Evolutionary conservation across 1,140 invertebrate genomes (phyloP), one percentile per base, ranked within the genome.

Genomic region (Drosophila persimilis): DNA sequence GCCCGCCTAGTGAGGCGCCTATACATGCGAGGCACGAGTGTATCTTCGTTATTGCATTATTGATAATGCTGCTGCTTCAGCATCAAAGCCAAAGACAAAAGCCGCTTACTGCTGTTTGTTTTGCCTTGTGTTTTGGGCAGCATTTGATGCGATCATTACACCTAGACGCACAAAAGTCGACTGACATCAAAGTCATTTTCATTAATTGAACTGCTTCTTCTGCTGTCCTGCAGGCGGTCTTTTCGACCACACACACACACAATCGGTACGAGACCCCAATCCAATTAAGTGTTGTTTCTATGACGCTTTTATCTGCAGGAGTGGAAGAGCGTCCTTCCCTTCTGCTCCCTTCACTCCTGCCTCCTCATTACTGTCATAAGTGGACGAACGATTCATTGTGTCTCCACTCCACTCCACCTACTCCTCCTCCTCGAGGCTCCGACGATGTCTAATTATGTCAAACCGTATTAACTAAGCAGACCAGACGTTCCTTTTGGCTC

Each of bases 181-280:
- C 44, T 66, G 24, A 76, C 73, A 77, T 77, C 73, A 77, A 77
- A 77, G 73, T 76, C 64, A 39, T 45, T 70, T 76, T 63, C 65
- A 71, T 70, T 77, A 77, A 77, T 77, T 77, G 74, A 77, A 77
- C 58, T 52, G 58, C 47, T 53, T 35, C 26, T 51, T 47, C 29
- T 17, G 52, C 13, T 26, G 17, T 46, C 56, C 17, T 48, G 22
- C 56, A 22, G 47, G 22, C 47, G 24, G 26, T 8, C 54, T 46
- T 44, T 5, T 44, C 39, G 35, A 48, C 51, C 63, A 56, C 66
- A 70, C 17, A 17, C 17, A 17, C 17, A 17, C 51, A 26, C 26
- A 69, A 70, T 69, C 66, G 52, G 22, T 39, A 39, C 35, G 11
- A 39, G 43, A 17, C 74, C 51, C 20, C 67, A 78, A 78, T 78